phyloP scores from a whole-genome alignment of 1,140 invertebrate genomes.

The Bicyclus anynana region DNA sequence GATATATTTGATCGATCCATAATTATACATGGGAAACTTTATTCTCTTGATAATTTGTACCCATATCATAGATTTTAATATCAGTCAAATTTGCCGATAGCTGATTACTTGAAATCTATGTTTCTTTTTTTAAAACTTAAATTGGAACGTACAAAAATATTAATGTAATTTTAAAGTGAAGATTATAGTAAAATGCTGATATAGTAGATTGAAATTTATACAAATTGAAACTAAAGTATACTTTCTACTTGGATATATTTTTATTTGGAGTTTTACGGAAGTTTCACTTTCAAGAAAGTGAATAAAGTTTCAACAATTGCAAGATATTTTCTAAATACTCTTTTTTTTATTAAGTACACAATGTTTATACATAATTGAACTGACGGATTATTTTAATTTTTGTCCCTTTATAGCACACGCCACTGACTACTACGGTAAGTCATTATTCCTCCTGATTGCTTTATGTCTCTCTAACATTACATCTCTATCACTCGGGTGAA shows the following conservation, averaged over 20 bases:
- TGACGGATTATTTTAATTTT: conserved; percentile 79
- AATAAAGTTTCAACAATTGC: conserved; percentile 6
- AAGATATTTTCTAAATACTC: neutral
- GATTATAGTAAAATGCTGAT: too few relatives aligned
- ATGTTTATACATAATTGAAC: conserved; percentile 38
- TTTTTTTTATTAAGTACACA: conserved; percentile 23
- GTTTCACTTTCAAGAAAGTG: too few relatives aligned
- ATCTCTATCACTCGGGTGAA: conserved; percentile 39
- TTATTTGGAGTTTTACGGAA: too few relatives aligned
- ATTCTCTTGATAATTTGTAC: neutral
- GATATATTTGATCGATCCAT: neutral
- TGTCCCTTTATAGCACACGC: conserved; percentile 92
- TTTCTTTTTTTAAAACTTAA: too few relatives aligned
- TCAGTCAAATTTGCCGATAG: too few relatives aligned
- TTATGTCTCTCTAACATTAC: conserved; percentile 46
- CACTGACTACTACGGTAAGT: conserved; percentile 99
- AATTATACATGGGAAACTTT: neutral
- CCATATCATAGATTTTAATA: neutral
- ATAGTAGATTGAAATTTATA: too few relatives aligned
- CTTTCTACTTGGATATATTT: neutral
- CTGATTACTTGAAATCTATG: too few relatives aligned
- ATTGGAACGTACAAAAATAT: too few relatives aligned
- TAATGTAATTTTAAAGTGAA: too few relatives aligned
- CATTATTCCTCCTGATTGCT: conserved; percentile 83
- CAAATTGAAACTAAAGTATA: too few relatives aligned